A percentile compares a stretch with the other conserved stretches of the same genome.
phyloP scores from a whole-genome alignment of 2,888 invertebrate species.

The Apocheima hispidaria region DNA sequence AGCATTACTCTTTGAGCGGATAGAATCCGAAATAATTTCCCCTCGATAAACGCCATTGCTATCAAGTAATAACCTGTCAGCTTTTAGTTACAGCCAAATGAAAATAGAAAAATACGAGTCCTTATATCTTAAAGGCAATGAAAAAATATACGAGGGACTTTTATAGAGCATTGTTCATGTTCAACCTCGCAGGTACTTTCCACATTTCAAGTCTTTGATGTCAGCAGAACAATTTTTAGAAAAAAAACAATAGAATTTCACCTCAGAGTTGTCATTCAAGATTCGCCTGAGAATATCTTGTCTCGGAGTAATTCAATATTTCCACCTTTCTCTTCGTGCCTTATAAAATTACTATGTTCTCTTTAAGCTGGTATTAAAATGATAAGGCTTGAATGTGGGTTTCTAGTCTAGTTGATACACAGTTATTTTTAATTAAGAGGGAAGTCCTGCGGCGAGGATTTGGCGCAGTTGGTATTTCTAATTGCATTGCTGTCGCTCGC shows the following conservation, averaged over 20 bases:
- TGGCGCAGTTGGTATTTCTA: no score
- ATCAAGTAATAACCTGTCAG: slow-evolving; percentile 8
- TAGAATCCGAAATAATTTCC: no score
- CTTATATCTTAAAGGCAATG: not conserved
- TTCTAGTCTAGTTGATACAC: no score
- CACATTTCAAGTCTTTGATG: slow-evolving; percentile 30
- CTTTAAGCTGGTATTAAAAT: slow-evolving; percentile 19
- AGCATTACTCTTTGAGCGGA: no score
- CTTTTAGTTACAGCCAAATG: slow-evolving; percentile 2
- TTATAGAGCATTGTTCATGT: slow-evolving; percentile 22
- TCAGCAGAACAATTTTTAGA: slow-evolving; percentile 30
- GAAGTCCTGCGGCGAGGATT: no score
- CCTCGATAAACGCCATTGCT: no score
- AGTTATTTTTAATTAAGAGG: no score
- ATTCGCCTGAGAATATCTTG: slow-evolving; percentile 41
- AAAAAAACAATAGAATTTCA: slow-evolving; percentile 43
- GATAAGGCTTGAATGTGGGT: slow-evolving; percentile 17
- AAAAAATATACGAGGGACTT: slow-evolving; percentile 19
- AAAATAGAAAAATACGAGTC: slow-evolving; percentile 4
- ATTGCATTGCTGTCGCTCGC: no score
- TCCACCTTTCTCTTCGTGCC: slow-evolving; percentile 55
- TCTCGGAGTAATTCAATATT: slow-evolving; percentile 51
- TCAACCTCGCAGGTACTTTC: slow-evolving; percentile 33
- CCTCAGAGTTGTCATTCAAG: slow-evolving; percentile 34
- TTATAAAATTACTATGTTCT: slow-evolving; percentile 30